Conservation (phyloP, 2,797 vertebrate species). For the Micromesistius poutassou region DNA sequence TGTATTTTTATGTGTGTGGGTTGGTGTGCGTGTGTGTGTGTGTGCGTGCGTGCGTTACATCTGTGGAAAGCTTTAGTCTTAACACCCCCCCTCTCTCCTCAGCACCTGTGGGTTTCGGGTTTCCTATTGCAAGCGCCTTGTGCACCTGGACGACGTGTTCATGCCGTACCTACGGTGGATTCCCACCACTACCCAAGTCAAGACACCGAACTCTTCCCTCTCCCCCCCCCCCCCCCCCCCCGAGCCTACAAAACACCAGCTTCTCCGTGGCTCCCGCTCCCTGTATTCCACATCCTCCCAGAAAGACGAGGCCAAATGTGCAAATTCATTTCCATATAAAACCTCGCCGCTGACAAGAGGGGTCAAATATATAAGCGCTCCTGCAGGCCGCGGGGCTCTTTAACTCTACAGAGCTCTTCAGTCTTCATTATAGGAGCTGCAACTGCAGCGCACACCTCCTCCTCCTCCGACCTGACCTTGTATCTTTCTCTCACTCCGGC, state of each 20-base stretch:
- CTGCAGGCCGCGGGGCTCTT: background rate
- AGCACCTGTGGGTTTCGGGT: slow-evolving; percentile 54
- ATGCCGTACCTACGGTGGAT: slow-evolving; percentile 14
- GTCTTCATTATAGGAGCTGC: background rate
- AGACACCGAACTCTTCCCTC: background rate
- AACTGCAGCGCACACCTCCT: background rate
- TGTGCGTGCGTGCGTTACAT: background rate
- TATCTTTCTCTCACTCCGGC: slow-evolving; percentile 7
- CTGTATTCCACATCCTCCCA: background rate
- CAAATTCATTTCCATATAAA: slow-evolving; percentile 47
- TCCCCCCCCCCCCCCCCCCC: slow-evolving; percentile 10
- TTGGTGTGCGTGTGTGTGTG: background rate
- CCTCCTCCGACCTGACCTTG: slow-evolving; percentile 9
- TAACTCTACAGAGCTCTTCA: background rate
- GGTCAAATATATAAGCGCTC: slow-evolving; percentile 34
- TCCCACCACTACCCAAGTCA: slow-evolving; percentile 37
- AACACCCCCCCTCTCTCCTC: slow-evolving; percentile 23
- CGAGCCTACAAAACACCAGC: slow-evolving; percentile 14
- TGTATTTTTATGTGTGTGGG: slow-evolving; percentile 15
- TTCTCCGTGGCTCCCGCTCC: slow-evolving; percentile 3
- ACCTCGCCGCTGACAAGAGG: slow-evolving; percentile 41
- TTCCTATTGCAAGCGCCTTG: slow-evolving; percentile 25
- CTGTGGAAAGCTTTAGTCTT: slow-evolving; percentile 17
- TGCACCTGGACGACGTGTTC: slow-evolving; percentile 54
- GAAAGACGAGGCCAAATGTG: slow-evolving; percentile 5